Evolutionary conservation across 2,888 invertebrate species (phyloP).

Genomic region (Mythimna loreyi): DNA sequence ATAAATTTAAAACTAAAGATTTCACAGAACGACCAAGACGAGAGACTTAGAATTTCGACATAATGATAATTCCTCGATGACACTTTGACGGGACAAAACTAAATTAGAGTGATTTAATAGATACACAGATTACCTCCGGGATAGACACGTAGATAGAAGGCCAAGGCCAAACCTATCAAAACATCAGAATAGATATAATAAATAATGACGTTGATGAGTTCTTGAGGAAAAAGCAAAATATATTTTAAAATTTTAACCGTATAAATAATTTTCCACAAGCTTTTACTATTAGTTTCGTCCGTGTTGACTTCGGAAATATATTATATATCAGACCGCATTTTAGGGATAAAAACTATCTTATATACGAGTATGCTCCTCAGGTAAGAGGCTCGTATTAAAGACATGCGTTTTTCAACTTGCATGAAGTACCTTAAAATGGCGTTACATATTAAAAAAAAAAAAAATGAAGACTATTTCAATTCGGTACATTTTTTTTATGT

Average conservation of each 20-base stretch:
- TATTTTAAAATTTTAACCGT: slow-evolving; percentile 6
- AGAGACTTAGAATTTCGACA: neutral
- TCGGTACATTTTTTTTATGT: too few relatives aligned
- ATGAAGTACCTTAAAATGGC: too few relatives aligned
- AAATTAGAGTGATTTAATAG: slow-evolving; percentile 21
- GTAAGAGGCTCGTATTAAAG: too few relatives aligned
- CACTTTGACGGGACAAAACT: neutral
- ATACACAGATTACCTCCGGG: neutral
- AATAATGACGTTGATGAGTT: slow-evolving; percentile 33
- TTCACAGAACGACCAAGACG: neutral
- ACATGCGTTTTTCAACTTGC: too few relatives aligned
- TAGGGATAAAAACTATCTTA: too few relatives aligned
- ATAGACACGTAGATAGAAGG: slow-evolving; percentile 10
- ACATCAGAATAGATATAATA: slow-evolving; percentile 27
- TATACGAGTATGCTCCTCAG: too few relatives aligned
- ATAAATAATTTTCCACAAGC: neutral
- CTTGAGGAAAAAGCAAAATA: slow-evolving; percentile 10
- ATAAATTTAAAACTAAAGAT: too few relatives aligned
- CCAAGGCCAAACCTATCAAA: slow-evolving; percentile 16
- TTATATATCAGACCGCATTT: too few relatives aligned
- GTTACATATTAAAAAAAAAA: too few relatives aligned
- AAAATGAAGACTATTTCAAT: too few relatives aligned
- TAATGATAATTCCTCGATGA: neutral
- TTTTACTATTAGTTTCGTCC: neutral
- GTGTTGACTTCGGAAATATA: neutral